A percentile compares a stretch with the other conserved stretches of the same genome.
Evolutionary conservation across 1,140 invertebrate species (phyloP).

Genomic region (Monochamus saltuarius): DNA sequence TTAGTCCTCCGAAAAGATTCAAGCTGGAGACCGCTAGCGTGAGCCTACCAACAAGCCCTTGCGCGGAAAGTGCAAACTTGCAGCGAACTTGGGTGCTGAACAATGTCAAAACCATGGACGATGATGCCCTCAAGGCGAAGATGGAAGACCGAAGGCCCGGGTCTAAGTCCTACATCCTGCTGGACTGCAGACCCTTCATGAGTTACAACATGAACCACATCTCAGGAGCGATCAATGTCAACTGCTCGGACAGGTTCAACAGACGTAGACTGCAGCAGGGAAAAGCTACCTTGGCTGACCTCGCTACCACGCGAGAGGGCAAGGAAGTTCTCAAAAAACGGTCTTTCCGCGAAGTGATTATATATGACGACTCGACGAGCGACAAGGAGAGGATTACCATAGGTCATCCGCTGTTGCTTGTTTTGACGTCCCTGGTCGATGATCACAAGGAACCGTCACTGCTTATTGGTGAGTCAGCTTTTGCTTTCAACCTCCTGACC

Average conservation of each 20-base stretch:
- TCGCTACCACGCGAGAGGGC: slow-evolving; percentile 63
- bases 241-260: slow-evolving; percentile 74
- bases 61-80: slow-evolving; percentile 57
- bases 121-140: slow-evolving; percentile 48
- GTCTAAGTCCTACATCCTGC: slow-evolving; percentile 55
- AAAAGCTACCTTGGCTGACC: slow-evolving; percentile 66
- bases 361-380: slow-evolving; percentile 69
- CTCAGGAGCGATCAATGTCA: slow-evolving; percentile 71
- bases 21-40: slow-evolving; percentile 57
- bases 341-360: slow-evolving; percentile 62
- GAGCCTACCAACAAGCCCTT: slow-evolving; percentile 60
- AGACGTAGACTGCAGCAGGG: slow-evolving; percentile 68
- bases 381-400: slow-evolving; percentile 62
- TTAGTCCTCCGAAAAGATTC: slow-evolving; percentile 56
- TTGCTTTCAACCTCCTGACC: background rate
- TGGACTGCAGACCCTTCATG: slow-evolving; percentile 75
- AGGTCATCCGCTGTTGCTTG: slow-evolving; percentile 65
- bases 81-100: slow-evolving; percentile 55
- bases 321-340: slow-evolving; percentile 65
- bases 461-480: slow-evolving; percentile 65
- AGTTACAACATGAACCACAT: slow-evolving; percentile 73
- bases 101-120: slow-evolving; percentile 46
- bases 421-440: slow-evolving; percentile 67
- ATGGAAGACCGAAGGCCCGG: slow-evolving; percentile 41
- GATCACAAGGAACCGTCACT: slow-evolving; percentile 70